Conservation (phyloP, 2,888 invertebrate genomes). For the Diplolepis rosae region DNA sequence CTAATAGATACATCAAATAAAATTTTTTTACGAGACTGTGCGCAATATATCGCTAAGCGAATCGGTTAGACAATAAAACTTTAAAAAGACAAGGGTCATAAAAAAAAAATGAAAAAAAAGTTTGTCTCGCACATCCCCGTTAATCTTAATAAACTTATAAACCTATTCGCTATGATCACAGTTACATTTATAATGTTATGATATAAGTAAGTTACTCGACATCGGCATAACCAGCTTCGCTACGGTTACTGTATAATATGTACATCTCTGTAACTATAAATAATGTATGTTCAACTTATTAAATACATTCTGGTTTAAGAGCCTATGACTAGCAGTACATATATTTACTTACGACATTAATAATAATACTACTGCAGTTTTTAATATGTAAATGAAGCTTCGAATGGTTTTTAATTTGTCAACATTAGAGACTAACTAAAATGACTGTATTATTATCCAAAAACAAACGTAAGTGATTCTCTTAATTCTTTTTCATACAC, state of each 20-base stretch:
- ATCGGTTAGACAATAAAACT: slow-evolving; percentile 5
- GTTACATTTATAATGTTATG: slow-evolving; percentile 70
- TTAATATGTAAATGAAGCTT: slow-evolving; percentile 56
- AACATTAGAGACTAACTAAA: slow-evolving; percentile 44
- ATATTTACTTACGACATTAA: slow-evolving; percentile 45
- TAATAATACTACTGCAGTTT: slow-evolving; percentile 48
- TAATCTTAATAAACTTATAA: slow-evolving; percentile 63
- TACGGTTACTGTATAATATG: slow-evolving; percentile 65
- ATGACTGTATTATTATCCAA: slow-evolving; percentile 33
- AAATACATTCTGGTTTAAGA: slow-evolving; percentile 70
- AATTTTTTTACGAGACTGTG: slow-evolving; percentile 36
- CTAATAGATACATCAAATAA: slow-evolving; percentile 39
- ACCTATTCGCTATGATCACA: slow-evolving; percentile 72
- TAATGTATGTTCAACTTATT: slow-evolving; percentile 64
- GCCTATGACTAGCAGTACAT: slow-evolving; percentile 66
- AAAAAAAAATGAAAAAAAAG: slow-evolving; percentile 18
- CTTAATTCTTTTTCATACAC: slow-evolving; percentile 64
- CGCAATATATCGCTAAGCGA: slow-evolving; percentile 47
- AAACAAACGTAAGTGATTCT: neutral
- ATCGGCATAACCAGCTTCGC: slow-evolving; percentile 38
- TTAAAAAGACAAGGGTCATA: neutral
- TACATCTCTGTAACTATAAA: slow-evolving; percentile 67
- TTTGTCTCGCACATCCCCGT: slow-evolving; percentile 44
- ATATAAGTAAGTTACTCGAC: slow-evolving; percentile 64
- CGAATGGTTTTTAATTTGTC: slow-evolving; percentile 41